phyloP scores from a whole-genome alignment of 2,113 vertebrate genomes.

The Python bivittatus region DNA sequence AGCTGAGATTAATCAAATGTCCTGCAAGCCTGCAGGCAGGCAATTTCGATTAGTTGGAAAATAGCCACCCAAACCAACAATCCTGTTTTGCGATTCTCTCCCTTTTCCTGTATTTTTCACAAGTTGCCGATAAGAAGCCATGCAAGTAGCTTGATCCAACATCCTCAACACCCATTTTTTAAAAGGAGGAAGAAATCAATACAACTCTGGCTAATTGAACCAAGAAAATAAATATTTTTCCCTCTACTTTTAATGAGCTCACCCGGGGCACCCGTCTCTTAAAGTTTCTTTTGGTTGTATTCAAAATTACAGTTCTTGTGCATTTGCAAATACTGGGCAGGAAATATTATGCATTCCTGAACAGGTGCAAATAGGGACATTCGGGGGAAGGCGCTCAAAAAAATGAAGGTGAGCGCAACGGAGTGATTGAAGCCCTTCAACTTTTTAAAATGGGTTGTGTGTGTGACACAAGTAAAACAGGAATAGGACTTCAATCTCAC shows the following conservation, averaged over 20 bases:
- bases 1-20: not conserved
- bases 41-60: not conserved
- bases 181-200: slow-evolving; percentile 7
- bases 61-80: not conserved
- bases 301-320: not conserved
- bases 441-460: not conserved
- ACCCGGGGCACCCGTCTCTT: not conserved
- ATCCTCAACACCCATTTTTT: not conserved
- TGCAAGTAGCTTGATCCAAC: accelerated
- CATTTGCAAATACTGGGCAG: not conserved
- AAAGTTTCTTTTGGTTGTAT: not conserved
- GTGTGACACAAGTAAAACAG: not conserved
- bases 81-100: not conserved
- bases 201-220: not conserved
- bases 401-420: not conserved
- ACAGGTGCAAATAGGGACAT: not conserved
- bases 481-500: not conserved
- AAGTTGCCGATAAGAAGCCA: not conserved
- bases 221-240: not conserved
- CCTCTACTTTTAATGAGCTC: not conserved
- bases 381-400: not conserved
- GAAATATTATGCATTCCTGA: not conserved
- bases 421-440: not conserved
- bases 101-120: not conserved
- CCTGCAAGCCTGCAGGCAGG: accelerated